phyloP scores from a whole-genome alignment of 2,888 invertebrate species.

The Heteromyza rotundicornis region DNA sequence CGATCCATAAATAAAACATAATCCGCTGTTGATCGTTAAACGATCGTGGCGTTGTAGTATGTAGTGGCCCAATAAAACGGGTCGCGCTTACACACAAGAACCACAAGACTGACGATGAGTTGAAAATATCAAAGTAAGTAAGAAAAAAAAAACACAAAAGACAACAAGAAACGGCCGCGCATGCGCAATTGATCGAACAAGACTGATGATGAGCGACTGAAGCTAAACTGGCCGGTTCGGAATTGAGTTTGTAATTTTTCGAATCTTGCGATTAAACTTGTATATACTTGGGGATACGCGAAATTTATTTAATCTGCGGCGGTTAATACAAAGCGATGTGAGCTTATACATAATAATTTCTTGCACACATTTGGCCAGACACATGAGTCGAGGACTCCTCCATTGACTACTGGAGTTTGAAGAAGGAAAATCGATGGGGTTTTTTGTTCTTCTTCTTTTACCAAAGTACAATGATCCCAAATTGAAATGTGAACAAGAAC shows the following conservation, averaged over 20 bases:
- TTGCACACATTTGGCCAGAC: no score
- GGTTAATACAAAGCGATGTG: not conserved
- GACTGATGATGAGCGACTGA: conserved; percentile 56
- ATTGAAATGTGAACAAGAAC: no score
- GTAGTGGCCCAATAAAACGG: not conserved
- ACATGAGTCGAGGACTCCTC: no score
- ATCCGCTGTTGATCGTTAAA: conserved; percentile 43
- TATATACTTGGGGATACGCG: conserved; percentile 32
- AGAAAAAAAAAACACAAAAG: conserved; percentile 11
- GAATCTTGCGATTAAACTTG: conserved; percentile 32
- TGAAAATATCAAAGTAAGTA: not conserved
- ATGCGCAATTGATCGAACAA: conserved; percentile 61
- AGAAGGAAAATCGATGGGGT: no score
- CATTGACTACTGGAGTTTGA: conserved; percentile 10
- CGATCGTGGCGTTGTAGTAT: not conserved
- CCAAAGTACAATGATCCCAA: no score
- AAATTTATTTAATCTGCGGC: conserved; percentile 33
- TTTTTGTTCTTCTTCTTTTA: no score
- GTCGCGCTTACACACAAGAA: conserved; percentile 33
- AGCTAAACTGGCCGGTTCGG: not conserved
- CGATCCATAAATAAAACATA: conserved; percentile 64
- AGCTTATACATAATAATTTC: conserved; percentile 32
- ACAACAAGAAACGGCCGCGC: conserved; percentile 36
- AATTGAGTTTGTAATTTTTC: not conserved
- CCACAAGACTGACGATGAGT: conserved; percentile 20